Evolutionary conservation across 2,113 vertebrate genomes (phyloP).

Genomic region (Chaetorhynchus papuensis): DNA sequence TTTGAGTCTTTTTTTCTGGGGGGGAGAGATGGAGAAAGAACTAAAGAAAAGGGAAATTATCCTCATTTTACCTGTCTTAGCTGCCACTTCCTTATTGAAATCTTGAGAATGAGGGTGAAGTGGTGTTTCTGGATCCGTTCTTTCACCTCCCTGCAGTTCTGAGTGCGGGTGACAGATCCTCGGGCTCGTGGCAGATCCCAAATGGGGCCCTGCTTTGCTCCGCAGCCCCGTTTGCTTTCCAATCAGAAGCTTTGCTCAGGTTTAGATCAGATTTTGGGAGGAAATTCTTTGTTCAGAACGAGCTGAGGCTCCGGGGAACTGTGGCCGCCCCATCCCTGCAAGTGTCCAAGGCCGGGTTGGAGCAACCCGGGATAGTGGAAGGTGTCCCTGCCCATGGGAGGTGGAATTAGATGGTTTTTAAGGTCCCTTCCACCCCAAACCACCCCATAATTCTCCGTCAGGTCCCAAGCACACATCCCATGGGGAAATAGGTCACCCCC

Average conservation of each 20-base stretch:
- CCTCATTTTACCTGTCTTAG: background rate
- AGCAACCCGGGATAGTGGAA: background rate
- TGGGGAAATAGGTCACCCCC: background rate
- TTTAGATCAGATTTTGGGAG: background rate
- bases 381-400: background rate
- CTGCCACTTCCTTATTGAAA: background rate
- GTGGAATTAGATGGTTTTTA: background rate
- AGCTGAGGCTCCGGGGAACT: rapidly evolving
- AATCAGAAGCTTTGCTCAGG: background rate
- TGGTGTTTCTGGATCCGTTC: background rate
- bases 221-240: background rate
- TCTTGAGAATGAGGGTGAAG: background rate
- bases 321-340: background rate
- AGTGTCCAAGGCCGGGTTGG: background rate
- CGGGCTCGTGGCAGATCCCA: background rate
- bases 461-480: rapidly evolving
- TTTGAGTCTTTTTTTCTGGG: background rate
- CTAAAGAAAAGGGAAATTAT: background rate
- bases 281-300: background rate
- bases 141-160: background rate
- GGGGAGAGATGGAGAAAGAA: background rate
- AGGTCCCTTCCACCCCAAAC: background rate
- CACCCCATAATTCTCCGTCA: background rate
- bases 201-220: background rate
- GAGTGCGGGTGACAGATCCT: background rate